Evolutionary conservation across 2,113 vertebrate species (phyloP), one percentile per base, ranked within the genome.

Genomic region (Pagrus major): DNA sequence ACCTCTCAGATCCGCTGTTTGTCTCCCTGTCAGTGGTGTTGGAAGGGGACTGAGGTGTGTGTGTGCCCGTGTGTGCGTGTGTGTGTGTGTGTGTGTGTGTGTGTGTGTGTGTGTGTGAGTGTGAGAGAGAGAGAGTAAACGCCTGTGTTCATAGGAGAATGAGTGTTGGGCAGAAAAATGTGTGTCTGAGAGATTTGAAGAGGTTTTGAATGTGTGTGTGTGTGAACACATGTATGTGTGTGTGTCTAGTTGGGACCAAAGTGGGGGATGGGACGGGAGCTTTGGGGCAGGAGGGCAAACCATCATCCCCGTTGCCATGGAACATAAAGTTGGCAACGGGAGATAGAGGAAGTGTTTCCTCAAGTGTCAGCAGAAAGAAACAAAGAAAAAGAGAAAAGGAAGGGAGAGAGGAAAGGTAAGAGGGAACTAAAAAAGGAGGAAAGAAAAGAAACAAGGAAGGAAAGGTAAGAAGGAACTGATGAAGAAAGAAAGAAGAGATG

Each of bases 11-110:
- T 91, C 37, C 4, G 18, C 82, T 89, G 52, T 87, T 88, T 88
- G 86, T 92, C 86, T 92, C 86, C 78, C 65, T 85, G 92, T 91
- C 85, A 91, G 70, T 81, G 86, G 81, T 82, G 82, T 90, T 86
- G 74, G 90, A 86, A 79, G 55, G 63, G 37, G 69, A 71, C 54
- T 44, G 61, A 70, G 59, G 69, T 78, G 61, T 79, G 42, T 61
- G 55, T 29, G 70, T 44, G 71, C 66, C 54, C 49, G 49, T 63
- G 58, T 41, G 70, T 39, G 65, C 49, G 61, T 61, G 55, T 29
- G 70, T 44, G 71, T 70, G 60, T 54, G 49, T 63, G 58, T 41
- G 70, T 39, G 65, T 56, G 61, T 61, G 55, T 29, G 70, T 44
- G 71, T 70, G 69, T 78, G 61, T 79, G 42, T 61, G 55, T 29